These are phyloP conservation scores for Rhynchonema sp. DNA, from an alignment of 2,888 invertebrate genomes.

Conservation along the genomic window DNA sequence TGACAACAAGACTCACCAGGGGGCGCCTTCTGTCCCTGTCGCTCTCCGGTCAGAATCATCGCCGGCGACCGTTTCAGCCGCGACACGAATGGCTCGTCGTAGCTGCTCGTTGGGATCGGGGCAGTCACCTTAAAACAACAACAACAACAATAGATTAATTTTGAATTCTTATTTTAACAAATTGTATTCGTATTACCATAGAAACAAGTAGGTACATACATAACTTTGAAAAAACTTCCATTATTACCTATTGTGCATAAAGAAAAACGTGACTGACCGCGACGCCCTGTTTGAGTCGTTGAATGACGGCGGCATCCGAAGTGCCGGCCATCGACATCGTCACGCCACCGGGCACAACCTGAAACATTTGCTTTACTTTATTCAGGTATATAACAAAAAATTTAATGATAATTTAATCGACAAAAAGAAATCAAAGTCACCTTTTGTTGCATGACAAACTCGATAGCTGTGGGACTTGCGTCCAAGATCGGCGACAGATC, in stretches of 20 bases:
- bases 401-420: too few relatives aligned
- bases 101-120: too few relatives aligned
- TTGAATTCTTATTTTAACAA: too few relatives aligned
- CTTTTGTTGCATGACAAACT: too few relatives aligned
- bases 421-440: too few relatives aligned
- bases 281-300: background rate
- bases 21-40: background rate
- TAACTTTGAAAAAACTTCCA: too few relatives aligned
- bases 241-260: too few relatives aligned
- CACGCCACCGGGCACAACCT: background rate
- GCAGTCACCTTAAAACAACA: background rate
- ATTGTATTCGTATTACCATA: too few relatives aligned
- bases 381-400: too few relatives aligned
- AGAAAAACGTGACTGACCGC: background rate
- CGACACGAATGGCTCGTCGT: conserved; percentile 6
- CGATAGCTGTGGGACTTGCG: conserved; percentile 33
- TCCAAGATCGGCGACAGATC: conserved; percentile 34
- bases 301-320: background rate
- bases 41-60: conserved; percentile 19
- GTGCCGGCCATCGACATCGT: background rate
- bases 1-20: too few relatives aligned
- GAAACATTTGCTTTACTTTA: too few relatives aligned
- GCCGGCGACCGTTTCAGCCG: conserved; percentile 27
- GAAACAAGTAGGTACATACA: too few relatives aligned
- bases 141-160: background rate